Evolutionary conservation across 2,888 invertebrate genomes (phyloP).

Genomic region (Diploptera punctata): DNA sequence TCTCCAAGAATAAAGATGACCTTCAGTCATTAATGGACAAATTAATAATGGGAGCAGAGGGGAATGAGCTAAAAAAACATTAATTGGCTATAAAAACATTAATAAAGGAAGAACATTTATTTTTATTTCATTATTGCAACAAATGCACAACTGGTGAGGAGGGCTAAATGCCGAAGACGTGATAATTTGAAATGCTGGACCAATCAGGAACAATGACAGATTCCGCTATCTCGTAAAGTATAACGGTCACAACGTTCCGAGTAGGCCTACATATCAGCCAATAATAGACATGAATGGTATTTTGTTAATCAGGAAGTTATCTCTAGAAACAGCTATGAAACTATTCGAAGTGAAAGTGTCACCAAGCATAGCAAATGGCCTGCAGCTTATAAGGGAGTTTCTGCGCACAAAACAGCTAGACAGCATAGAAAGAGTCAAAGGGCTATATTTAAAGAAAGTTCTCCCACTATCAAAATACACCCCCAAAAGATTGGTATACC

Average conservation of each 20-base stretch:
- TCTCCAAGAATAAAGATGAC: neutral
- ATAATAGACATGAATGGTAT: neutral
- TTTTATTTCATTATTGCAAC: no score
- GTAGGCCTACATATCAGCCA: no score
- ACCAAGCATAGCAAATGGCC: neutral
- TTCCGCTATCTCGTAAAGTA: neutral
- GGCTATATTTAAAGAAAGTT: neutral
- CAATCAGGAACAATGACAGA: neutral
- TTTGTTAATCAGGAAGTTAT: neutral
- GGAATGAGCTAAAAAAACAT: neutral
- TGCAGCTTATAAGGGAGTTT: neutral
- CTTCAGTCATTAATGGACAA: neutral
- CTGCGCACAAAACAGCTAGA: neutral
- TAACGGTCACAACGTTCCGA: no score
- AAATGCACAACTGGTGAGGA: neutral
- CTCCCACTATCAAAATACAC: neutral
- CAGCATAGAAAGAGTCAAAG: conserved; percentile 2
- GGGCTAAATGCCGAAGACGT: neutral
- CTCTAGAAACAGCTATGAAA: conserved; percentile 6
- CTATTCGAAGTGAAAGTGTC: conserved; percentile 1
- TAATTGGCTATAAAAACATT: no score
- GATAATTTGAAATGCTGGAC: neutral
- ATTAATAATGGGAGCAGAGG: neutral
- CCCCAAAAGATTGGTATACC: neutral
- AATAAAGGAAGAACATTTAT: no score